Evolutionary conservation across 2,888 invertebrate species (phyloP), one percentile per base, ranked within the genome.

Genomic region (Spatulosminthurus flaviceps): DNA sequence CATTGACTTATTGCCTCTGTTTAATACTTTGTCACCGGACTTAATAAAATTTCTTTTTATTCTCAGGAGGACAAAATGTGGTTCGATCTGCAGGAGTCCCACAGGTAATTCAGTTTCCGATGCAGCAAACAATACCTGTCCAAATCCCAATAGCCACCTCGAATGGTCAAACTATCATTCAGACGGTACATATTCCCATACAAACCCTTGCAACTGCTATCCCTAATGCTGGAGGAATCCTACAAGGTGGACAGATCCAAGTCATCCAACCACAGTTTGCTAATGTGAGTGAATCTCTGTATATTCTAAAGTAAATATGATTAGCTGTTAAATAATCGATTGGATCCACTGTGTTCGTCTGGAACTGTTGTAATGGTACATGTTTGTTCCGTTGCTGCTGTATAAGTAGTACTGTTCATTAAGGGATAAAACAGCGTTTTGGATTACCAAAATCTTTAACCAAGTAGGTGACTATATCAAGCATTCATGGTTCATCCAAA

Each of bases 111-210:
- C 94, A 94, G 88, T 92, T 92, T 81, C 92, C 92, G 1, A 90
- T 92, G 88, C 92, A 92, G 86, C 93, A 92, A 86, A 92, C 94
- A 80, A 94, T 96, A 75, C 95, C 95, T 0, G 94, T 97, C 4
- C 97, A 97, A 88, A 94, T 96, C 81, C 96, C 96, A 0, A 94
- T 96, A 82, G 92, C 92, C 72, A 92, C 93, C 77, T 90, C 92
- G 43, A 94, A 93, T 87, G 97, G 97, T 0, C 97, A 97, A 88
- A 97, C 97, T 0, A 93, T 97, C 80, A 94, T 96, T 88, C 97
- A 98, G 88, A 97, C 97, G 0, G 93, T 98, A 0, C 97, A 97
- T 87, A 92, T 98, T 86, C 97, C 97, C 0, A 90, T 97, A 22
- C 96, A 96, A 88, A 91, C 95, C 66, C 89, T 93, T 61, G 89